Evolutionary conservation across 2,888 invertebrate species (phyloP).

Genomic region (Brenthis ino): DNA sequence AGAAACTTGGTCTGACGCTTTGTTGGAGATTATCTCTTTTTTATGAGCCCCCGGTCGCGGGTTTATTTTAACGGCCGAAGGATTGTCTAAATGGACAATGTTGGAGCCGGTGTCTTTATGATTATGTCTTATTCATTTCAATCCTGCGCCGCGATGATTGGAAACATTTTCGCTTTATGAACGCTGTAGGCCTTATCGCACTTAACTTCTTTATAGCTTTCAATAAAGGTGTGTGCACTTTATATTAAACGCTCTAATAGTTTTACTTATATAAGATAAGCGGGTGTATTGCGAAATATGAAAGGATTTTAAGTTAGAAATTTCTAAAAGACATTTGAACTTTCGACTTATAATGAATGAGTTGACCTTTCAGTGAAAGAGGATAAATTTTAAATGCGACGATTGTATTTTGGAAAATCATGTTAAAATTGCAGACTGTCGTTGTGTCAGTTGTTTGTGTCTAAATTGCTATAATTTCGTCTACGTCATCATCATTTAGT

Average conservation of each 20-base stretch:
- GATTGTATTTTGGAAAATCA: not conserved
- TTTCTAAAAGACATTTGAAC: not conserved
- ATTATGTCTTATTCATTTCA: conserved; percentile 73
- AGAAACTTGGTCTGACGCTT: conserved; percentile 81
- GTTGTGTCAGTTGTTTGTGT: not conserved
- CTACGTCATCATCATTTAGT: not conserved
- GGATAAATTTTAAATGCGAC: conserved; percentile 11
- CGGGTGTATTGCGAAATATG: conserved; percentile 1
- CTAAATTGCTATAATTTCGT: conserved; percentile 7
- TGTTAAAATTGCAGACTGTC: not conserved
- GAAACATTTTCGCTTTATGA: conserved; percentile 52
- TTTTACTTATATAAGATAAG: conserved; percentile 12
- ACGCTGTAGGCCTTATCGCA: conserved; percentile 32
- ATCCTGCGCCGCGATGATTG: conserved; percentile 62
- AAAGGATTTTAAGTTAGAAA: not conserved
- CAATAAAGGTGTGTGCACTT: conserved; percentile 22
- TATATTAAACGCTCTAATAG: conserved; percentile 28
- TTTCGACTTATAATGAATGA: not conserved
- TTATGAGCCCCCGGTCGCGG: conserved; percentile 79
- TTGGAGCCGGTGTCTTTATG: conserved; percentile 61
- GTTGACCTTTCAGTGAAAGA: not conserved
- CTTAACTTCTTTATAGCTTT: conserved; percentile 32
- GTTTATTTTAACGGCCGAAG: conserved; percentile 75
- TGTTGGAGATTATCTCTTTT: conserved; percentile 80
- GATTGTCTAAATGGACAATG: conserved; percentile 76